Evolutionary conservation across 2,888 invertebrate species (phyloP), one percentile per base, ranked within the genome.

Genomic region (Mycalesis mineus): DNA sequence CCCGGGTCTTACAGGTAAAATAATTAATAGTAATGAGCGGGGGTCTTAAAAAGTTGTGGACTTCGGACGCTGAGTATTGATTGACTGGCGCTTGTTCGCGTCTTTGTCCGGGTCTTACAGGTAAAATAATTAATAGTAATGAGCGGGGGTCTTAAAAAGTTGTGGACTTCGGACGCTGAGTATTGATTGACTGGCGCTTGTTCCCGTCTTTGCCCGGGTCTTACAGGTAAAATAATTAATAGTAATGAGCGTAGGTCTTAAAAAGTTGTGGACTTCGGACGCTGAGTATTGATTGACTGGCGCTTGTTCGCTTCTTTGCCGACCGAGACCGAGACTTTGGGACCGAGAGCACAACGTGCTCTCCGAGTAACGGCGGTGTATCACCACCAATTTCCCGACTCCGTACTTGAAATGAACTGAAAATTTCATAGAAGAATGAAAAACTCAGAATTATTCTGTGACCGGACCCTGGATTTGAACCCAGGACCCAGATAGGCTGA

Each of bases 11-110:
- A 4, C n/a, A n/a, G n/a, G n/a, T n/a, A n/a, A n/a, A n/a, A n/a
- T n/a, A n/a, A n/a, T n/a, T n/a, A 60, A 55, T 37, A 51, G 54
- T 55, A 60, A 57, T 52, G 51, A 42, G 40, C 22, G 40, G 36
- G 49, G 51, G 41, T 41, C 31, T 40, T 52, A 55, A 52, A 39
- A 52, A 56, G 51, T 55, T 55, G 49, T 55, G 44, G 42, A 53
- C 53, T 56, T 40, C 29, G 50, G 29, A 51, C 11, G 40, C 40
- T 39, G 37, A 37, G 17, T 51, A 40, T 51, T 51, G 40, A 40
- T 51, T 51, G 31, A 28, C 29, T 31, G 15, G 51, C 40, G 28
- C 6, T 41, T n/a, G 17, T 8, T n/a, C 22, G 1, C 22, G 2
- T 5, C 3, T 50, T 39, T 39, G 29, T 28, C 3, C n/a, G 28